Conservation (phyloP, 2,797 vertebrate species). For the Aplochiton taeniatus region DNA sequence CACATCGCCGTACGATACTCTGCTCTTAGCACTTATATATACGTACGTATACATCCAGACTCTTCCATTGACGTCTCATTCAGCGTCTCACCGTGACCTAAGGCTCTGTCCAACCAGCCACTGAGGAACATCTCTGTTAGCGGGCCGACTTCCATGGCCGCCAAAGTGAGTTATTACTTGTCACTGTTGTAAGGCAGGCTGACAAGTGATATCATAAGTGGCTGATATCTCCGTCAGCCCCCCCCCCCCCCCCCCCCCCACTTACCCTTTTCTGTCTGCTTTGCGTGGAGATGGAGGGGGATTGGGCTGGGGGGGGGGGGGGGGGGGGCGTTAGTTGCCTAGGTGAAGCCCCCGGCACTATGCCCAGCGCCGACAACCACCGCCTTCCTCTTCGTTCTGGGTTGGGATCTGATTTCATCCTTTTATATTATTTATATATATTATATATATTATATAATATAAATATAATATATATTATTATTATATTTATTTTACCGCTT, state of each 20-base stretch:
- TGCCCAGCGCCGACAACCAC: neutral
- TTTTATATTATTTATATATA: too few relatives aligned
- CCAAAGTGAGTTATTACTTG: constrained; percentile 2
- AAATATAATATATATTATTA: too few relatives aligned
- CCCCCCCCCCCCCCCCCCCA: neutral
- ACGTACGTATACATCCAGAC: too few relatives aligned
- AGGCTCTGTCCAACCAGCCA: neutral
- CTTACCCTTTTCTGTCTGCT: neutral
- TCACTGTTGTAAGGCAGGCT: neutral
- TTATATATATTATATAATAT: too few relatives aligned
- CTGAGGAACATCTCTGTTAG: too few relatives aligned
- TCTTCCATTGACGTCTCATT: constrained; percentile 4
- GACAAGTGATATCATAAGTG: neutral
- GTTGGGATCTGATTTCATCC: constrained; percentile 38
- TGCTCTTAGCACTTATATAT: too few relatives aligned
- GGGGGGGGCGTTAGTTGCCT: constrained; percentile 16
- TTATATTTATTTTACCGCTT: too few relatives aligned
- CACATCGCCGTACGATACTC: too few relatives aligned
- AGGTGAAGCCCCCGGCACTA: constrained; percentile 11
- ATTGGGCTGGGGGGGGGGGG: neutral
- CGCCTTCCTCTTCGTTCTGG: neutral
- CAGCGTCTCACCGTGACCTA: neutral
- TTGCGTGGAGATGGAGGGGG: neutral
- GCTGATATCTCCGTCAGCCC: constrained; percentile 11
- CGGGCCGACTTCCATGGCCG: neutral